Base-by-base conservation (phyloP, 1,140 invertebrate species). In the Anthonomus grandis region DNA sequence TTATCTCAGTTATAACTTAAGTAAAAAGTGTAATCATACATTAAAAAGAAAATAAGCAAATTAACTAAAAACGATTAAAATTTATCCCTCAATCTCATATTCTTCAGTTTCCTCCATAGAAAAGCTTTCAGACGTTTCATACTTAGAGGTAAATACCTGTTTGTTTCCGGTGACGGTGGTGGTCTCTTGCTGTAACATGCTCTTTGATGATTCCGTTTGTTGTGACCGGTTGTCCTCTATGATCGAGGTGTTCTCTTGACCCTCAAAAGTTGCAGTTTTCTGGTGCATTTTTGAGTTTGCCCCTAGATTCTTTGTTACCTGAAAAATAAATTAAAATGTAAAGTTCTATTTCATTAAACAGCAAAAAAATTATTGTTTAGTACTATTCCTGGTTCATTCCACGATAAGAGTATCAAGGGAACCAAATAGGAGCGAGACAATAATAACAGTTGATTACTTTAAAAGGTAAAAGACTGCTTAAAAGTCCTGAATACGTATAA, bases 31-130 rank as follows among this genome's bases (percentile, higher is more conserved):
- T n/a, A n/a, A n/a, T n/a, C n/a, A n/a, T n/a, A n/a, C 13, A 9
- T 31, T 9, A 8, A 31, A 39, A 12, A 13, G 18, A 39, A 39
- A 12, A 8, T 39, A 13, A 13, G 18, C 4, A 13, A 31, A 31
- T 31, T 31, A 8, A 31, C 18, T 45, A 44, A n/a, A n/a, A n/a
- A n/a, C n/a, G n/a, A n/a, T n/a, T n/a, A n/a, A n/a, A n/a, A n/a
- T 57, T 58, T 41, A 63, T 47, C 62, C 64, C 49, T 72, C 64
- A 42, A 64, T 60, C 64, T 70, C 69, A 50, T 66, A 73, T 62
- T 73, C 71, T 60, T 69, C 64, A 13, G 64, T 65, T 60, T 73
- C 71, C 60, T 73, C 71, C 51, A 67, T 66, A 8, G 68, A 70
- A 51, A 57, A 73, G 61, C 68, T 71, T 62, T 69, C 61, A 13